These are phyloP conservation scores for Morpho helenor DNA, from an alignment of 2,888 invertebrate species.

Conservation along the genomic window DNA sequence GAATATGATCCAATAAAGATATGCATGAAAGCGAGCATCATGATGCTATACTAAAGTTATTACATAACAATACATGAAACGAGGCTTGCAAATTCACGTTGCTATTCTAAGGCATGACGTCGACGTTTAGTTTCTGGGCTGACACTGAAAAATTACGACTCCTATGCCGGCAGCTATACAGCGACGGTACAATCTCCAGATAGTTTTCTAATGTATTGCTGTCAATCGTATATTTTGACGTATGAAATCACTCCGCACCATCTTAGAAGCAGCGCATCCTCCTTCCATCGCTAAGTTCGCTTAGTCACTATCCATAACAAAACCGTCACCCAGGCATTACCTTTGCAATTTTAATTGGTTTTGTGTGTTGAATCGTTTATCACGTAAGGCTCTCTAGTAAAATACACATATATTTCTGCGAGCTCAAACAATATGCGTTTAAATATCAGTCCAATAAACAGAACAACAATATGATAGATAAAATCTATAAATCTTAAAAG, in stretches of 20 bases:
- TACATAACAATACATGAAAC: slow-evolving; percentile 13
- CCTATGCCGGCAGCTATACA: slow-evolving; percentile 45
- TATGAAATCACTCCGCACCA: slow-evolving; percentile 62
- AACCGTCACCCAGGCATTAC: slow-evolving; percentile 42
- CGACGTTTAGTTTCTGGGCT: slow-evolving; percentile 61
- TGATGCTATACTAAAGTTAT: slow-evolving; percentile 11
- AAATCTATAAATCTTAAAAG: no score
- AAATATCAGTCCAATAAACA: no score
- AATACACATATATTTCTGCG: not conserved
- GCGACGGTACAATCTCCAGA: slow-evolving; percentile 57
- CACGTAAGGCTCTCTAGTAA: slow-evolving; percentile 4
- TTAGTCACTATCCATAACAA: slow-evolving; percentile 57
- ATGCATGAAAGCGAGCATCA: slow-evolving; percentile 15
- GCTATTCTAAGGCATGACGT: slow-evolving; percentile 68
- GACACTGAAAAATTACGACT: slow-evolving; percentile 75
- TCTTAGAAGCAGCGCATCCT: slow-evolving; percentile 40
- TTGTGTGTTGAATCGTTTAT: slow-evolving; percentile 14
- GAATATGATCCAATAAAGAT: slow-evolving; percentile 18
- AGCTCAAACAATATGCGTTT: no score
- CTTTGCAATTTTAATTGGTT: slow-evolving; percentile 48
- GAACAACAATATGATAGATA: no score
- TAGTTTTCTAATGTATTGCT: slow-evolving; percentile 73
- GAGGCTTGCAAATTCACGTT: slow-evolving; percentile 35
- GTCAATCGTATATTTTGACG: slow-evolving; percentile 73
- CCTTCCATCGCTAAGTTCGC: slow-evolving; percentile 43